These are phyloP conservation scores for Thecophora atra DNA, from an alignment of 2,888 invertebrate species.

Conservation along the genomic window DNA sequence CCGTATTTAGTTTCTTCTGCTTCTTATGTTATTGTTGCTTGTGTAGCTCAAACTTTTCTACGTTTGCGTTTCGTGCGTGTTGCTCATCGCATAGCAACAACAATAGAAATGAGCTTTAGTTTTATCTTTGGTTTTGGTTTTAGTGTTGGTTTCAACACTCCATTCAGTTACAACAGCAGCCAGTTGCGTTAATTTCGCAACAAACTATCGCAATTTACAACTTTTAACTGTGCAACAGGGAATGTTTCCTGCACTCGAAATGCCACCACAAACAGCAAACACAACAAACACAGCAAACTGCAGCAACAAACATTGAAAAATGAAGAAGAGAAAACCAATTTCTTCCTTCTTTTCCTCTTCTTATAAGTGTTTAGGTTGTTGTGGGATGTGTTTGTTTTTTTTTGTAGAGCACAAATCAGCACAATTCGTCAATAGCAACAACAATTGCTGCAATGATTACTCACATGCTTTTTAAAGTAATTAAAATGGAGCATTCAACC, in stretches of 20 bases:
- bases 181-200: background rate
- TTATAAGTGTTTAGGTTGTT: background rate
- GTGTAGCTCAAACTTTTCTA: background rate
- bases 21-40: conserved; percentile 1
- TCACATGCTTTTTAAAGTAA: conserved; percentile 23
- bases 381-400: background rate
- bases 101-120: background rate
- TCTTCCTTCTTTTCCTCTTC: background rate
- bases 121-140: background rate
- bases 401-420: background rate
- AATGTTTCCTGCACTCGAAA: background rate
- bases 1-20: background rate
- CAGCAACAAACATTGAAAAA: background rate
- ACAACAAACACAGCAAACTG: background rate
- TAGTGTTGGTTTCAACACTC: background rate
- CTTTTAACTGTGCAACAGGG: conserved; percentile 4
- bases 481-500: conserved; percentile 25
- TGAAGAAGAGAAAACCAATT: background rate
- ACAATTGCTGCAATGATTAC: conserved; percentile 23
- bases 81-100: background rate
- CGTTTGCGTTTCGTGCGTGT: background rate
- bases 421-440: background rate
- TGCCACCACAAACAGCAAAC: background rate
- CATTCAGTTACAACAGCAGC: too few species aligned
- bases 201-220: conserved; percentile 1